Conservation (phyloP, 1,140 invertebrate genomes). For the Lordiphosa clarofinis region DNA sequence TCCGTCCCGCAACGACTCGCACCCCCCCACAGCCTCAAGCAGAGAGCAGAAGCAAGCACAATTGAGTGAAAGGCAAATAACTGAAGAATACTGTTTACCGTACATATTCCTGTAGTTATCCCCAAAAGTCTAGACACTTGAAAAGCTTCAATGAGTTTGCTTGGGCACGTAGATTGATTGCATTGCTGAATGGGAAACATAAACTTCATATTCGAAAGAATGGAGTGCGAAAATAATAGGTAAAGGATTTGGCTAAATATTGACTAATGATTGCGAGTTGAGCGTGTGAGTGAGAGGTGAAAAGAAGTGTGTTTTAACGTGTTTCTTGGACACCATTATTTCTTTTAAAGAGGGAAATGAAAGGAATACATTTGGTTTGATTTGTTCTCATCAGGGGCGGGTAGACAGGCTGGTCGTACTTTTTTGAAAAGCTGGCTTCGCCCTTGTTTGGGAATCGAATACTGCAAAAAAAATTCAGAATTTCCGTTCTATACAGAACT, state of each 20-base stretch:
- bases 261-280: too few relatives aligned
- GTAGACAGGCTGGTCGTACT: too few relatives aligned
- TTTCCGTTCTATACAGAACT: too few relatives aligned
- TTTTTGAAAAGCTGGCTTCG: too few relatives aligned
- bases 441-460: too few relatives aligned
- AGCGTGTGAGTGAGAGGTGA: too few relatives aligned
- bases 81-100: constrained; percentile 33
- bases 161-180: constrained; percentile 43
- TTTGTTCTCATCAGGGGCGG: too few relatives aligned
- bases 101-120: constrained; percentile 27
- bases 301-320: too few relatives aligned
- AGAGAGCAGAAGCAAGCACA: neutral
- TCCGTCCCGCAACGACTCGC: constrained; percentile 2
- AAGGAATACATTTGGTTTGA: too few relatives aligned
- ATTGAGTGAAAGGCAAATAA: constrained; percentile 33
- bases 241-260: too few relatives aligned
- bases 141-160: constrained; percentile 47
- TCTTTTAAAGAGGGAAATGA: too few relatives aligned
- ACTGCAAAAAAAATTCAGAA: too few relatives aligned
- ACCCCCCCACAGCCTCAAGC: neutral
- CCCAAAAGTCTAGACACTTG: constrained; percentile 40
- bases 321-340: neutral
- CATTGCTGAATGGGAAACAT: constrained; percentile 19
- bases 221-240: neutral
- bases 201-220: neutral